Base-by-base conservation (phyloP, 2,888 invertebrate species). In the Cataglyphis albicans region DNA sequence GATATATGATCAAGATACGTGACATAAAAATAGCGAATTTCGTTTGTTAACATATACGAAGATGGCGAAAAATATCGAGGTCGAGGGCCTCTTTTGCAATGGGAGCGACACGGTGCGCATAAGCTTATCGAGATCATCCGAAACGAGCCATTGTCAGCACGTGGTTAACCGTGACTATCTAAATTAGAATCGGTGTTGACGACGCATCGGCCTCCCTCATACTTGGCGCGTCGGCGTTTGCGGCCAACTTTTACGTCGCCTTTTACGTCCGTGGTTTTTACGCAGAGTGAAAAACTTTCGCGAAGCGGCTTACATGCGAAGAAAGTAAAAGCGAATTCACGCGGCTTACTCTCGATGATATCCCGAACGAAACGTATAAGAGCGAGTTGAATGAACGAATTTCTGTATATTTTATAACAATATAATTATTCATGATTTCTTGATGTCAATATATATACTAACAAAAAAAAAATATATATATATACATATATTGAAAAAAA, bases 171-270 rank as follows among this genome's bases (percentile, higher is more conserved):
- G 89, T 89, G 90, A 91, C 93, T 92, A 93, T 93, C 93, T 93
- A 93, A 93, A 93, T 93, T 92, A 92, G 92, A 93, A 93, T 93
- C 93, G 89, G 91, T 90, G 89, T 89, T 89, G 90, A 88, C 87
- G 88, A 89, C 86, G 84, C 81, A 80, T 81, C 75, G 78, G 59
- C 70, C 73, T 73, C 74, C 83, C 81, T 82, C 80, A 75, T 83
- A 63, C n/a, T 29, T 57, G 29, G 67, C 70, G 59, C 44, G 78
- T 80, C n/a, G 64, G 44, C 55, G 25, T 76, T 76, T 68, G 65
- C 78, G 55, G 59, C 78, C 78, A 68, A 81, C 75, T 74, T 81
- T 75, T 81, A 73, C 61, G n/a, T 75, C 75, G 81, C 15, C 75
- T 74, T 70, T 78, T 81, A 81, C 63, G 52, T 64, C 67, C 76